Evolutionary conservation across 2,113 vertebrate species (phyloP), one percentile per base, ranked within the genome.

Genomic region (Tursiops truncatus): DNA sequence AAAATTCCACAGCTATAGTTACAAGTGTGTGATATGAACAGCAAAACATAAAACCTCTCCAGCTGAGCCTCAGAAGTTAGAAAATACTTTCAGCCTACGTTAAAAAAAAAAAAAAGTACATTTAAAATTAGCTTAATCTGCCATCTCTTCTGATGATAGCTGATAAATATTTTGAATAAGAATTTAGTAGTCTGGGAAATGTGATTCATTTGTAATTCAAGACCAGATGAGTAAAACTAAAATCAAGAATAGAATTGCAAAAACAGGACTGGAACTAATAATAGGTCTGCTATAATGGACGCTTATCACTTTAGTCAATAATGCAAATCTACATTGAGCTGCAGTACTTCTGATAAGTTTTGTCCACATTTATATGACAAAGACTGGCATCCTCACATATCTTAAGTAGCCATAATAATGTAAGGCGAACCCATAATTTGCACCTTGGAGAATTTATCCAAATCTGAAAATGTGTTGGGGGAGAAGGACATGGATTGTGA

Each of bases 161-260:
- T 89, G 58, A 82, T 28, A 95, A 97, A 97, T 79, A 93, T 70
- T 92, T 91, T 96, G 38, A 93, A 83, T 70, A 89, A 56, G 44
- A 89, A 68, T 65, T 23, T 76, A 65, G 33, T 62, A 67, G 2
- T 63, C 44, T 89, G 56, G 44, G 26, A 89, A 94, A 92, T 81
- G 18, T 83, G 33, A 91, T 63, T 96, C n/a, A 62, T 63, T 93
- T 88, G 20, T 86, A 93, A 87, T 82, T 98, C 67, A 85, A 71
- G 23, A 85, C 65, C 58, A 41, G 28, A 53, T 89, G 38, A 94
- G 6, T 68, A 74, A 84, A 89, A 85, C n/a, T 86, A 82, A 70
- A 12, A 15, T 86, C 68, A 87, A 95, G 4, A 89, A 94, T n/a
- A 91, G 31, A 91, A 96, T 76, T 85, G 6, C 8, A 67, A 85